Percentiles rank a stretch among this genome's conserved stretches.
Evolutionary conservation across 2,888 invertebrate species (phyloP).

Genomic region (Parnassius orleans): DNA sequence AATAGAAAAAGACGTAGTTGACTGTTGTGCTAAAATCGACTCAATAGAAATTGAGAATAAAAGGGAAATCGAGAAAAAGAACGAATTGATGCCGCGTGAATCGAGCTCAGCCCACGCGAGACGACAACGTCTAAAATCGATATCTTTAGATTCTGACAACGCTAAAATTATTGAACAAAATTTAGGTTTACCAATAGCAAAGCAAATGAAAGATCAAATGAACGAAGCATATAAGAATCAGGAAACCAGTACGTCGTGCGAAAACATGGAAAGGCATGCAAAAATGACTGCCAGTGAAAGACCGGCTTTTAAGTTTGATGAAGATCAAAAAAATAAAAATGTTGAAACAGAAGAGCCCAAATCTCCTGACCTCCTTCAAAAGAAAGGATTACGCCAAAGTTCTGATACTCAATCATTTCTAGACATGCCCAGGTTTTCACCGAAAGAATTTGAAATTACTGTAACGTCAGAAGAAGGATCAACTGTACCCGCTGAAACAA

Average conservation of each 20-base stretch:
- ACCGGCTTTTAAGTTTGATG: slow-evolving; percentile 69
- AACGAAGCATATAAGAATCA: slow-evolving; percentile 71
- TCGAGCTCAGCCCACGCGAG: slow-evolving; percentile 65
- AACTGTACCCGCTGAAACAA: slow-evolving; percentile 55
- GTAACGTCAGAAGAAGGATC: slow-evolving; percentile 68
- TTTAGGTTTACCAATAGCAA: slow-evolving; percentile 76
- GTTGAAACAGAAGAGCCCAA: slow-evolving; percentile 48
- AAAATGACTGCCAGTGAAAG: slow-evolving; percentile 58
- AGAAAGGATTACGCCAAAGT: slow-evolving; percentile 66
- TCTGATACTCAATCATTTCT: slow-evolving; percentile 72
- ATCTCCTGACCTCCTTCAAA: slow-evolving; percentile 58
- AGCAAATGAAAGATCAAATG: slow-evolving; percentile 77
- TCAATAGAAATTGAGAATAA: slow-evolving; percentile 52
- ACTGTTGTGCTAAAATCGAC: slow-evolving; percentile 67
- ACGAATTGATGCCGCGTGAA: slow-evolving; percentile 49
- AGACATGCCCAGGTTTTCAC: slow-evolving; percentile 77
- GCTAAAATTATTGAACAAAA: slow-evolving; percentile 81
- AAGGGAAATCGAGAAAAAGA: slow-evolving; percentile 44
- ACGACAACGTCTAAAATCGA: slow-evolving; percentile 77
- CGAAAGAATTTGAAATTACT: slow-evolving; percentile 76
- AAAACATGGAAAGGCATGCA: slow-evolving; percentile 60
- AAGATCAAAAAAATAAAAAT: slow-evolving; percentile 51
- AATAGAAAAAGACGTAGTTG: slow-evolving; percentile 59
- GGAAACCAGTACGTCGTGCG: slow-evolving; percentile 67
- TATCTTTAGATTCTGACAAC: slow-evolving; percentile 80